Evolutionary conservation across 1,140 invertebrate genomes (phyloP), one percentile per base, ranked within the genome.

Genomic region (Rhizoglyphus robini): DNA sequence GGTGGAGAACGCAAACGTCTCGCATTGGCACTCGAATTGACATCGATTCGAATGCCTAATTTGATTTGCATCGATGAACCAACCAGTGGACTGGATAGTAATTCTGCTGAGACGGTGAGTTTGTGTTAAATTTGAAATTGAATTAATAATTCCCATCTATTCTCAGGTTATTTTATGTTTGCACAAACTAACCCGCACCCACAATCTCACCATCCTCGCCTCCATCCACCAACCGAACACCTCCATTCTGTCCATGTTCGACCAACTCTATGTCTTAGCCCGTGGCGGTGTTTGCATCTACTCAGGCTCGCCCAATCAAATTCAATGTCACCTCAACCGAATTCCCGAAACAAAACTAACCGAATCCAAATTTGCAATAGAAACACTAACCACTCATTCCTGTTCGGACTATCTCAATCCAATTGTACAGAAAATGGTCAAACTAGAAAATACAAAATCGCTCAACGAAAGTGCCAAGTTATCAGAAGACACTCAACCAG

Each of bases 1-100:
- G 92, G 92, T 5, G 93, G 93, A 0, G 90, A 96, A 77, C 81
- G 87, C 62, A 96, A 95, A 75, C 81, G 92, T 57, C 77, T 96
- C 49, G 91, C 92, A 1, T 92, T 96, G 69, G 91, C 91, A 20
- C 76, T 94, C 62, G 92, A 96, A 77, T 77, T 97, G 59, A 83
- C 96, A 60, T 95, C 91, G 75, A 4, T 23, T 4, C 11, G 13
- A 20, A 96, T 96, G 78, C 93, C 93, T 13, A 90, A 90, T 51
- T 11, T 66, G n/a, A 36, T 59, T 15, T 41, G 31, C 25, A 32
- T 66, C 25, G 65, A 66, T 46, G 65, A 66, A 46, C 65, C 65
- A 20, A 63, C 59, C 2, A 41, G 23, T 46, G 65, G 65, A 20
- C 31, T 66, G n/a, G 68, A 69, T 47, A 90, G 23, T 29, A 62